Percentiles rank a stretch among this genome's conserved stretches.
Evolutionary conservation across 2,113 vertebrate species (phyloP).

Genomic region (Odontesthes bonariensis): DNA sequence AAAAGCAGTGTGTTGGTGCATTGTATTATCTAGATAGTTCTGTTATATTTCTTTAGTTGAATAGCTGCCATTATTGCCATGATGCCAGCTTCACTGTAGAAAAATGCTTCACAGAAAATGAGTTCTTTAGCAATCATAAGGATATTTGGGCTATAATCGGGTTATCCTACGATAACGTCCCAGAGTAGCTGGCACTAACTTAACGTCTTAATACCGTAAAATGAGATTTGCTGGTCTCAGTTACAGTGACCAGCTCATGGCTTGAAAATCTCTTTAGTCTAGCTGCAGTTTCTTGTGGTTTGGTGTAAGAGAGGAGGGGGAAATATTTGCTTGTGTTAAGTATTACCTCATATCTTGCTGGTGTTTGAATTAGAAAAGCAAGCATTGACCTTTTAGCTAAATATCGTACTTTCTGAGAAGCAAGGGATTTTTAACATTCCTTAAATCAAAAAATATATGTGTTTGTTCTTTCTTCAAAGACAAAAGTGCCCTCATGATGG

Average conservation of each 20-base stretch:
- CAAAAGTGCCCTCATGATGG: too few species aligned
- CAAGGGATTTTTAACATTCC: too few species aligned
- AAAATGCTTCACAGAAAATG: constrained; percentile 43
- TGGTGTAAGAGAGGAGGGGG: background rate
- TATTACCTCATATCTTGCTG: constrained; percentile 1
- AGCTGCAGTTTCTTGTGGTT: constrained; percentile 23
- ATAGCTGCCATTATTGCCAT: constrained; percentile 15
- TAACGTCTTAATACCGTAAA: constrained; percentile 71
- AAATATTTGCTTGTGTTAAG: constrained; percentile 38
- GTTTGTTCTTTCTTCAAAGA: too few species aligned
- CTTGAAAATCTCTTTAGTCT: constrained; percentile 57
- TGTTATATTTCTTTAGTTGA: constrained; percentile 19
- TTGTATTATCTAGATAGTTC: background rate
- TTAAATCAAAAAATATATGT: too few species aligned
- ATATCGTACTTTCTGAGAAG: too few species aligned
- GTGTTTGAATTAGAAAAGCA: too few species aligned
- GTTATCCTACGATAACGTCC: constrained; percentile 68
- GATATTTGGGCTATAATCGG: constrained; percentile 72
- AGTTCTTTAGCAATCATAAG: constrained; percentile 47
- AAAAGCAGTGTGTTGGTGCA: background rate
- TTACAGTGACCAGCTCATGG: constrained; percentile 64
- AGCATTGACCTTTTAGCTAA: too few species aligned
- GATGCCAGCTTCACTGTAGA: constrained; percentile 15
- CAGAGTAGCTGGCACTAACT: constrained; percentile 58
- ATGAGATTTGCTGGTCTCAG: constrained; percentile 68